Conservation (phyloP, 2,113 vertebrate species). For the Oncorhynchus mykiss region DNA sequence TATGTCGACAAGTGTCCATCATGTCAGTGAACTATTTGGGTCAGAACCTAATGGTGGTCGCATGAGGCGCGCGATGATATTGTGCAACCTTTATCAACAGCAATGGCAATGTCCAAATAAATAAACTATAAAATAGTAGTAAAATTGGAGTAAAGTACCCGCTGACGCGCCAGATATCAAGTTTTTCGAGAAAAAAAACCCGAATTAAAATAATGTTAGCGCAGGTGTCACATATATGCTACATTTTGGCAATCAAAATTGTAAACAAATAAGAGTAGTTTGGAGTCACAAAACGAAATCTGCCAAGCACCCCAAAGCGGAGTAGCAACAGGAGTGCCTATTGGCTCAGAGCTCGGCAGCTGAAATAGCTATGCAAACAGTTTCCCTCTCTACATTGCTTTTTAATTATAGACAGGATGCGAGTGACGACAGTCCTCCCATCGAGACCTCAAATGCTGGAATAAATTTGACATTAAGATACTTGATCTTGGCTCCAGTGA, state of each 20-base stretch:
- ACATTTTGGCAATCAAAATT: conserved; percentile 49
- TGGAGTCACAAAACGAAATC: conserved; percentile 71
- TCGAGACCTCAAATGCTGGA: conserved; percentile 72
- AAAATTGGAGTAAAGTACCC: conserved; percentile 11
- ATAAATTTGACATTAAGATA: conserved; percentile 79
- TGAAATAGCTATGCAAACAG: conserved; percentile 76
- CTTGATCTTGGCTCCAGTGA: conserved; percentile 69
- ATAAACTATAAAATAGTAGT: neutral
- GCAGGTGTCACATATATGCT: conserved; percentile 20
- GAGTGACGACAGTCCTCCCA: conserved; percentile 75
- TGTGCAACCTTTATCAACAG: conserved; percentile 12
- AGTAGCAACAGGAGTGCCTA: conserved; percentile 73
- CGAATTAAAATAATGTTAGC: neutral
- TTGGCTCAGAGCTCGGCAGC: conserved; percentile 52
- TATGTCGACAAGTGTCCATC: no score
- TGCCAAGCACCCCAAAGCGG: conserved; percentile 71
- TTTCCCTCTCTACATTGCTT: conserved; percentile 59
- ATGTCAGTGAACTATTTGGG: conserved; percentile 25
- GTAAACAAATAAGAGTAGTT: conserved; percentile 42
- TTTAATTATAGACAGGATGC: conserved; percentile 73
- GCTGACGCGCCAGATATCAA: conserved; percentile 29
- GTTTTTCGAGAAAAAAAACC: neutral
- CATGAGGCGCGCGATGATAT: neutral
- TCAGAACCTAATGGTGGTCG: conserved; percentile 11
- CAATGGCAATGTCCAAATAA: conserved; percentile 24